A percentile compares a stretch with the other conserved stretches of the same genome.
Evolutionary conservation across 2,888 invertebrate species (phyloP).

Genomic region (Leptarthrus brevirostris): DNA sequence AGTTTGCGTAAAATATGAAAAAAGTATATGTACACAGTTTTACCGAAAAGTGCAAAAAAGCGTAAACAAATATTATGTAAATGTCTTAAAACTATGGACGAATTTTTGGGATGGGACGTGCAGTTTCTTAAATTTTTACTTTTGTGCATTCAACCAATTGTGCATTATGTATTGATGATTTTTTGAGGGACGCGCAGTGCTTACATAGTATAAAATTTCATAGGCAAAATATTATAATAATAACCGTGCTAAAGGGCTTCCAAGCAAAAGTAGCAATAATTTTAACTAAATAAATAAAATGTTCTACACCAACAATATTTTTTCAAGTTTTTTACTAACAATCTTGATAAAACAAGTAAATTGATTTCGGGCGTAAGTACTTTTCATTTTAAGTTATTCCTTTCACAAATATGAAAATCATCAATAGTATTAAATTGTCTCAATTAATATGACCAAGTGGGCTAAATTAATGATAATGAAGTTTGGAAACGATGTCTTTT

Average conservation of each 20-base stretch:
- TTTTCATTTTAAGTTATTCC: too few relatives aligned
- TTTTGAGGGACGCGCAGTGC: slow-evolving; percentile 5
- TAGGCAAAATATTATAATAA: too few relatives aligned
- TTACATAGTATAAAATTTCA: not conserved
- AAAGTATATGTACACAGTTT: slow-evolving; percentile 30
- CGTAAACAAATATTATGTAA: slow-evolving; percentile 23
- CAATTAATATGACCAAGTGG: too few relatives aligned
- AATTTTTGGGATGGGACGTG: slow-evolving; percentile 68
- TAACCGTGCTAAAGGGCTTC: not conserved
- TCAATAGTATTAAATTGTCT: too few relatives aligned
- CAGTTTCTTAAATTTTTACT: slow-evolving; percentile 54
- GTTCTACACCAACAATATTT: slow-evolving; percentile 33
- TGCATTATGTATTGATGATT: not conserved
- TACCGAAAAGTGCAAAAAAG: slow-evolving; percentile 32
- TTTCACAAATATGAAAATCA: too few relatives aligned
- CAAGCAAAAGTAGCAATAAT: not conserved
- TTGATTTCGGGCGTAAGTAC: too few relatives aligned
- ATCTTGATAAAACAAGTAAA: too few relatives aligned
- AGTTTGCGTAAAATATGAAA: slow-evolving; percentile 41
- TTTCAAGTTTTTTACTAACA: too few relatives aligned
- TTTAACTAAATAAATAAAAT: not conserved
- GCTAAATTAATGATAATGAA: too few relatives aligned
- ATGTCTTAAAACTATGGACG: slow-evolving; percentile 67
- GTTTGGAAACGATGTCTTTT: too few relatives aligned
- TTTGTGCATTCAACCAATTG: slow-evolving; percentile 35